Evolutionary conservation across 2,888 invertebrate genomes (phyloP).

Genomic region (Andricus curvator): DNA sequence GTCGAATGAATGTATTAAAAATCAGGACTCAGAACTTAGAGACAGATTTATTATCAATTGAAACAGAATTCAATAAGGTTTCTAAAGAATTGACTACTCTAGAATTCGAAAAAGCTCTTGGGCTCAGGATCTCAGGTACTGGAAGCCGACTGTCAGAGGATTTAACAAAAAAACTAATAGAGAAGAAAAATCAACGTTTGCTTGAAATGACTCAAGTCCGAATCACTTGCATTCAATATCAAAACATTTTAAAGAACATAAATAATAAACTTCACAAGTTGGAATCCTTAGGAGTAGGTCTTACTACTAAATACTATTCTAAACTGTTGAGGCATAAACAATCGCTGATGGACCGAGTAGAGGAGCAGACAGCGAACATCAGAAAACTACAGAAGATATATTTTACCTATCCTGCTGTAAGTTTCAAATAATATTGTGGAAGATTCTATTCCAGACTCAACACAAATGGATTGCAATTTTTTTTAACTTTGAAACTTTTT

Average conservation of each 20-base stretch:
- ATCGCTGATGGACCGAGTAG: slow-evolving; percentile 53
- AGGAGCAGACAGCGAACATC: slow-evolving; percentile 56
- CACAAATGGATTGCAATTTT: too few species aligned
- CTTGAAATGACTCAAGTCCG: slow-evolving; percentile 50
- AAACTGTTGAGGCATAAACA: slow-evolving; percentile 50
- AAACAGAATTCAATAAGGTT: slow-evolving; percentile 42
- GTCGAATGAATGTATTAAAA: slow-evolving; percentile 30
- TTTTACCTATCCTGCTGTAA: slow-evolving; percentile 50
- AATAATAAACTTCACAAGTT: slow-evolving; percentile 39
- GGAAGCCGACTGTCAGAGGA: slow-evolving; percentile 1
- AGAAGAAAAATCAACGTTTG: slow-evolving; percentile 48
- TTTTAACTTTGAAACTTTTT: too few species aligned
- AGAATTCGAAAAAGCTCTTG: slow-evolving; percentile 49
- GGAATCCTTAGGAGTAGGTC: slow-evolving; percentile 55
- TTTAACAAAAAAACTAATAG: slow-evolving; percentile 43
- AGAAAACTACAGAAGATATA: slow-evolving; percentile 50
- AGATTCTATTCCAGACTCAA: too few species aligned
- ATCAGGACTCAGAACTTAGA: slow-evolving; percentile 27
- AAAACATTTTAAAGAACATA: slow-evolving; percentile 43
- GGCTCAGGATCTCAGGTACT: slow-evolving; percentile 15
- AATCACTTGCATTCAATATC: slow-evolving; percentile 50
- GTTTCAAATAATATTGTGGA: background rate
- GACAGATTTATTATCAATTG: background rate
- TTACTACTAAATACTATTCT: slow-evolving; percentile 58
- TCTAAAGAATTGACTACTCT: slow-evolving; percentile 46